A percentile compares a stretch with the other conserved stretches of the same genome.
These are phyloP conservation scores for Rhodeus uyekii DNA, from an alignment of 2,797 vertebrate species.

Conservation along the genomic window DNA sequence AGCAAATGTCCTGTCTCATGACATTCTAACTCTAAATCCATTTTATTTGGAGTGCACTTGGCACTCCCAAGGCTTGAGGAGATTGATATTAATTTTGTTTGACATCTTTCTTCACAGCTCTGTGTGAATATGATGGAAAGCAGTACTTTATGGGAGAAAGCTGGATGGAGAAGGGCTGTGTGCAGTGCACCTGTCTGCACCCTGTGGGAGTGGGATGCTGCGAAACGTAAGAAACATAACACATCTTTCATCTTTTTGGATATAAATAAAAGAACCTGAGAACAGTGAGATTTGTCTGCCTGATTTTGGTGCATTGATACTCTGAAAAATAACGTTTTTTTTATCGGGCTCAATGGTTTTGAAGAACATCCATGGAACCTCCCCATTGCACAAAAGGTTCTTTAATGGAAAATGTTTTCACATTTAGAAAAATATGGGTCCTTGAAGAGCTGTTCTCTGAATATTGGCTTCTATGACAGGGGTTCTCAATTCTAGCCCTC, in stretches of 20 bases:
- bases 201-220: conserved; percentile 92
- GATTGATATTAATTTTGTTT: not conserved
- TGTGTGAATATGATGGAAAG: conserved; percentile 83
- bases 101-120: conserved; percentile 67
- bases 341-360: not conserved
- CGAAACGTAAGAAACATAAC: conserved; percentile 82
- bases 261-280: not conserved
- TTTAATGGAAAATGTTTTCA: not conserved
- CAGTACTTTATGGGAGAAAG: conserved; percentile 85
- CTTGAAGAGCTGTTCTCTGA: not conserved
- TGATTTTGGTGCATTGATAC: not conserved
- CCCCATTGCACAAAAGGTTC: not conserved
- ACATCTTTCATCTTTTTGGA: not conserved
- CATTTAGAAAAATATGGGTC: not conserved
- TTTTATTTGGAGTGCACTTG: conserved; percentile 1
- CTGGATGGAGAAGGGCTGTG: conserved; percentile 88
- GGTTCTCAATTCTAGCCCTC: not conserved
- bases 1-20: not conserved
- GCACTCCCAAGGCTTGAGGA: not conserved
- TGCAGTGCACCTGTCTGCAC: conserved; percentile 94
- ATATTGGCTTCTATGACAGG: not conserved
- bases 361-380: not conserved
- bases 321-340: not conserved
- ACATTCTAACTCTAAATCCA: not conserved
- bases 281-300: not conserved